Evolutionary conservation across 92 coral and sea anemone genomes (phyloP), one percentile per base, ranked within the genome.

Genomic region (Porites cylindrica): DNA sequence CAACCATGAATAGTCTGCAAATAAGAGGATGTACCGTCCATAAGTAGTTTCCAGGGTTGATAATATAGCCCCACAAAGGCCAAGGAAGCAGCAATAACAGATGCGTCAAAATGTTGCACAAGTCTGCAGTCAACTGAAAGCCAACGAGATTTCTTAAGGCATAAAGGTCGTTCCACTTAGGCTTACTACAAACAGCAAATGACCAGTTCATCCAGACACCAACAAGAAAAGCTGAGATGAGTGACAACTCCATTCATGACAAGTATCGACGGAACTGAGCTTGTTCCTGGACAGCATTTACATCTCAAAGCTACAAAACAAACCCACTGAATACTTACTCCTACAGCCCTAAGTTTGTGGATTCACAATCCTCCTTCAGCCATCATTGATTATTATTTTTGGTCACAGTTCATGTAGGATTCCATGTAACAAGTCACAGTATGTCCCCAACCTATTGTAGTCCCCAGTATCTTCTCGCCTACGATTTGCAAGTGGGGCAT

Each of bases 181-280:
- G 17, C 23, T 83, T 83, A 12, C 13, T 83, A 1, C 38, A 52
- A 21, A 62, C n/a, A 32, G 60, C 54, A 18, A 83, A 64, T 18
- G 51, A 70, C 72, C 71, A 61, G 64, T 73, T 83, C 79, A 74
- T 62, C 79, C 71, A 83, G 8, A 83, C 47, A 2, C 87, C 87
- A 3, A 72, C 52, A 10, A 73, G 0, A 13, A 61, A 61, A 1
- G 70, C 12, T 8, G 24, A 6, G 26, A 50, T 64, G 12, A 83
- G 14, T 19, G 43, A 16, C 62, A 83, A 26, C 26, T 72, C 87
- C 87, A 83, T 83, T 11, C 10, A 14, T n/a, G 66, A 3, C n/a
- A 18, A 1, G 66, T 62, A 11, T 62, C 17, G 18, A 62, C 66
- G 17, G 23, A 9, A 10, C 13, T 8, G 16, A 8, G 16, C 17